phyloP scores from a whole-genome alignment of 2,113 vertebrate species.

The Odocoileus hemionus region DNA sequence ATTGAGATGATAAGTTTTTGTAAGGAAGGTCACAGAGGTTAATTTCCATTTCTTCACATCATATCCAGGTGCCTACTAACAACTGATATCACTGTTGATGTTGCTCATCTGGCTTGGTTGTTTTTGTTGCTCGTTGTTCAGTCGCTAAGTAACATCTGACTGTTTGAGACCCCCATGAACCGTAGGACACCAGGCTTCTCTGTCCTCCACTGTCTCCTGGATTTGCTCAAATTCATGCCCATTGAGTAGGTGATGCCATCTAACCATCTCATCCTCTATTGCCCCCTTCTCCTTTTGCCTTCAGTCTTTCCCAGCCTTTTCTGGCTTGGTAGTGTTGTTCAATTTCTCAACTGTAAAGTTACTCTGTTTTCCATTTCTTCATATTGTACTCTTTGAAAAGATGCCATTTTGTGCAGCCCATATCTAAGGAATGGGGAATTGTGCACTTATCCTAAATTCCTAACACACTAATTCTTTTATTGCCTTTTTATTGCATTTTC shows the following conservation, averaged over 20 bases:
- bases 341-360: neutral
- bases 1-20: neutral
- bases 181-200: neutral
- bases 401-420: neutral
- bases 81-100: neutral
- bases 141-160: neutral
- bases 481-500: neutral
- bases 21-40: neutral
- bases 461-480: neutral
- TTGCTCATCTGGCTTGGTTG: neutral
- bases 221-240: neutral
- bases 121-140: neutral
- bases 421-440: neutral
- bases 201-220: neutral
- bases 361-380: neutral
- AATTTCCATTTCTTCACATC: neutral
- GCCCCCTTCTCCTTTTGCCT: neutral
- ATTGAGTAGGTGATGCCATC: neutral
- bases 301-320: neutral
- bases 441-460: neutral
- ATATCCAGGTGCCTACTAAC: neutral
- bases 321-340: neutral
- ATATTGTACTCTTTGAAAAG: neutral
- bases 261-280: neutral
- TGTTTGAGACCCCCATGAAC: neutral